Evolutionary conservation across 2,113 vertebrate genomes (phyloP), one percentile per base, ranked within the genome.

Genomic region (Microcebus ravelobensis): DNA sequence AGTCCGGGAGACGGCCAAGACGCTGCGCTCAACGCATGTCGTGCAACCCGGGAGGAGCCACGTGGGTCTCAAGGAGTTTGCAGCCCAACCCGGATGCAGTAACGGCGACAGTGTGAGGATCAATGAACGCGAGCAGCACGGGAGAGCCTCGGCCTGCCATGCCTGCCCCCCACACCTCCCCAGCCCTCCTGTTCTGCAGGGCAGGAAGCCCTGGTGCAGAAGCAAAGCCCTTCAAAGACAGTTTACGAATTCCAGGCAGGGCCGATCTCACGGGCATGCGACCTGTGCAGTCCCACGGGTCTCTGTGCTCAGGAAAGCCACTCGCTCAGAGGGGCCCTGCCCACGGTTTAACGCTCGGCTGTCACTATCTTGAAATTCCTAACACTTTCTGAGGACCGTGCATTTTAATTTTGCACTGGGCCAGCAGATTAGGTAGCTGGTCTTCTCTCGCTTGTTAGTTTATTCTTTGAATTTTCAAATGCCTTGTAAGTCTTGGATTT

Each of bases 41-140:
- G 36, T n/a, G 59, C 23, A 70, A 25, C 17, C 31, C 67, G 77
- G 34, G 34, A 79, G 25, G 31, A 84, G 50, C 3, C 52, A 61
- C 1, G 42, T 29, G 77, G 20, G 48, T 52, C 90, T 17, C 21
- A 12, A 57, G 36, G 31, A n/a, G 39, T 70, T 5, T 36, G 12
- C 36, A 94, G 57, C 10, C 70, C 87, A 10, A 14, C 67, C 23
- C 61, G 45, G 31, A 77, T 52, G 82, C 88, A 29, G 12, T 8
- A 42, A 17, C 1, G 11, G 6, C 79, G 17, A 14, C 50, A 82
- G 27, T 14, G 52, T 17, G 17, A 11, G 29, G 73, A 39, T 31
- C 8, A 0, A 34, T 5, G 42, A 68, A 10, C 10, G 2, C 3
- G 6, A 31, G 31, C 0, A 20, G 6, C 29, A 0, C 0, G 42